Base-by-base conservation (phyloP, 2,113 vertebrate species). In the Vulpes ferrilata region DNA sequence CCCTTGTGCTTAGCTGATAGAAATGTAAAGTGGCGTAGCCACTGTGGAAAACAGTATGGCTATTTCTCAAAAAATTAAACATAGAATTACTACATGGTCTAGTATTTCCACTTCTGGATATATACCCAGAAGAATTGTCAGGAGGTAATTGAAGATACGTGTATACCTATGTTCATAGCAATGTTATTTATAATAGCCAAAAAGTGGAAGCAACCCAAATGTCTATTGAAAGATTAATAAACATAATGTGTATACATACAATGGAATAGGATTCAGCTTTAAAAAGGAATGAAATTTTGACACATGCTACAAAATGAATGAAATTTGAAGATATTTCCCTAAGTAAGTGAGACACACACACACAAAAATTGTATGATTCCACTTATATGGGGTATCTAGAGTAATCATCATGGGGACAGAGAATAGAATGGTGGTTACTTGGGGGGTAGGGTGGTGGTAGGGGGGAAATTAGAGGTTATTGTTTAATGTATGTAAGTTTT, bases 251-350 rank as follows among this genome's bases (percentile, higher is more conserved):
- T 74, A 23, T 82, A 62, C 19, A 90, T n/a, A 59, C 55, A 69
- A 3, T 62, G 5, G 22, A 76, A 57, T 83, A 22, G 2, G 57
- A 78, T 35, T 57, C 62, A 90, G 7, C 27, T n/a, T 87, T 65
- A 88, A 92, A 91, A 88, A 85, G 71, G 30, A 80, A 83, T 78
- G 55, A 51, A 48, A 73, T 83, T 80, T 32, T 73, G 55, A 92
- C 3, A 15, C 43, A 51, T 79, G 73, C 71, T 79, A 73, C 2
- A 43, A 30, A 5, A 65, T 11, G 11, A 57, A 51, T 74, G 57
- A 88, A 67, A 5, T 25, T 51, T 53, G 78, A 79, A 57, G 76
- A 35, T 25, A 38, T 76, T 90, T 53, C 92, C 79, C 20, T 59
- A 59, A 94, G 38, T 83, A 69, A 69, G 5, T 2, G 32, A 80